These are phyloP conservation scores for Drosophila acutilabella DNA, from an alignment of 2,888 invertebrate genomes.

Conservation along the genomic window DNA sequence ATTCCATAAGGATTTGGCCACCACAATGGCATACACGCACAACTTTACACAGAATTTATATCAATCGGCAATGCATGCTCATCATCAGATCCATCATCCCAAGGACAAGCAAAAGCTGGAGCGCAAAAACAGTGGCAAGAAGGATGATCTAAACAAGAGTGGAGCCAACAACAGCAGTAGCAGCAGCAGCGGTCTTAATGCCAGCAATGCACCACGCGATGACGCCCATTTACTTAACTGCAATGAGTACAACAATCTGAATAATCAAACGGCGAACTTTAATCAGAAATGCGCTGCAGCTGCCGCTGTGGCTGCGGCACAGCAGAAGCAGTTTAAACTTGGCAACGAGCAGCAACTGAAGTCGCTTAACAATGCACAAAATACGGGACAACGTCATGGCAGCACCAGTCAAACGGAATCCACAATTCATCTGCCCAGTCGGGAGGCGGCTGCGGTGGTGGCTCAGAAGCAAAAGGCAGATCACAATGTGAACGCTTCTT, in stretches of 20 bases:
- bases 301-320: slow-evolving; percentile 20
- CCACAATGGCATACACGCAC: slow-evolving; percentile 84
- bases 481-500: slow-evolving; percentile 60
- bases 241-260: slow-evolving; percentile 64
- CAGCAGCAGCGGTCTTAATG: slow-evolving; percentile 6
- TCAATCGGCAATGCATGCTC: slow-evolving; percentile 84
- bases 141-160: slow-evolving; percentile 78
- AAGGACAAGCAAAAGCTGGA: slow-evolving; percentile 82
- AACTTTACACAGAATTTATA: slow-evolving; percentile 84
- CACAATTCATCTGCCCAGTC: slow-evolving; percentile 47
- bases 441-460: slow-evolving; percentile 37
- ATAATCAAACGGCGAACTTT: slow-evolving; percentile 62
- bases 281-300: slow-evolving; percentile 62
- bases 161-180: slow-evolving; percentile 9
- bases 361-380: slow-evolving; percentile 62
- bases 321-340: slow-evolving; percentile 63
- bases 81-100: slow-evolving; percentile 82
- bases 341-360: slow-evolving; percentile 69
- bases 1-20: slow-evolving; percentile 86
- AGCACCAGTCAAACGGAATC: slow-evolving; percentile 59
- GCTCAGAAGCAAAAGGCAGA: slow-evolving; percentile 68
- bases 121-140: slow-evolving; percentile 77
- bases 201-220: slow-evolving; percentile 47
- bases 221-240: slow-evolving; percentile 60
- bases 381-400: slow-evolving; percentile 44